Evolutionary conservation across 64 coral and sea anemone genomes (phyloP).

Genomic region (Pachyseris speciosa): DNA sequence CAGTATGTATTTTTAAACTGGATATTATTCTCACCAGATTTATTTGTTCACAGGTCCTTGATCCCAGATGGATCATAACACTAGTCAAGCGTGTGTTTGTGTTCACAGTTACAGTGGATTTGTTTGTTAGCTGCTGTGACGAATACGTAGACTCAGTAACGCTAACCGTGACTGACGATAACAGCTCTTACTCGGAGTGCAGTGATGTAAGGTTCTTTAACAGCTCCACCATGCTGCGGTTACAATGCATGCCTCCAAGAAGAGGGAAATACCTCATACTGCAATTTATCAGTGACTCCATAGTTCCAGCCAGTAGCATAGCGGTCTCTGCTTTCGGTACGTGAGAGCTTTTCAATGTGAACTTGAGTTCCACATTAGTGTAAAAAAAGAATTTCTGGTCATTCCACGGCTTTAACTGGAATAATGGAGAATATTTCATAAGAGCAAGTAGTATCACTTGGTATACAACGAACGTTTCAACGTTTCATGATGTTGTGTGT

Average conservation of each 20-base stretch:
- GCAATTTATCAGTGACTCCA: not conserved
- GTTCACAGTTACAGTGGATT: not conserved
- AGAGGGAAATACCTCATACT: not conserved
- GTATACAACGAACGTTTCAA: too few species aligned
- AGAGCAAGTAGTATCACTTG: too few species aligned
- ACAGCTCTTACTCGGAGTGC: slow-evolving; percentile 2
- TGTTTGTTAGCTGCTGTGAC: not conserved
- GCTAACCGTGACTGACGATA: not conserved
- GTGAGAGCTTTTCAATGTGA: too few species aligned
- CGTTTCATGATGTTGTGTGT: too few species aligned
- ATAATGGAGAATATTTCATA: too few species aligned
- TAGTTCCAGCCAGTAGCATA: not conserved
- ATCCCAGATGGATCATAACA: not conserved
- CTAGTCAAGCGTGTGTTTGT: not conserved
- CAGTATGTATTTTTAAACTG: not conserved
- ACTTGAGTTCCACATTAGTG: too few species aligned
- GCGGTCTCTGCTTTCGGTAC: not conserved
- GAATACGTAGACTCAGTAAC: not conserved
- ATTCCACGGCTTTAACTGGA: too few species aligned
- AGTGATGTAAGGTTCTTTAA: not conserved
- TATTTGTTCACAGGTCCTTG: not conserved
- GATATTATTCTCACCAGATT: not conserved
- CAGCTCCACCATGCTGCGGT: not conserved
- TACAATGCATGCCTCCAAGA: not conserved
- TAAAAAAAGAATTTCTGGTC: too few species aligned